Evolutionary conservation across 2,113 vertebrate species (phyloP), one percentile per base, ranked within the genome.

Genomic region (cat (Felis catus)): DNA sequence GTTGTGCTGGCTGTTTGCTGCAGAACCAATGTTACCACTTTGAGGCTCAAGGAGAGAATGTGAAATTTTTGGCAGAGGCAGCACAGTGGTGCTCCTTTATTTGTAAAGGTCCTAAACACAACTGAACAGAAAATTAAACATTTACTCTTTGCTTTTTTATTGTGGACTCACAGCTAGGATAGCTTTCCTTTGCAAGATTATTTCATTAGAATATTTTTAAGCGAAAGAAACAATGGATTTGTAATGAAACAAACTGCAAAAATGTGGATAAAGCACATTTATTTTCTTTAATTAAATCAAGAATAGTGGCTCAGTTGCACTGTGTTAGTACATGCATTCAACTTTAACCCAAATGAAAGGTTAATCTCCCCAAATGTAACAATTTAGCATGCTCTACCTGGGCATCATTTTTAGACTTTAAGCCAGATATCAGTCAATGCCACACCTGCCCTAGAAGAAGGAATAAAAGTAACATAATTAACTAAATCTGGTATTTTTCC

Each of bases 21-120:
- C 99, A 51, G 99, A 99, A 33, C 99, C 99, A 0, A 98, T 99
- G 90, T 99, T 99, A 99, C 18, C 98, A 99, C 63, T 98, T 98
- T 29, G 98, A 99, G 23, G 97, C 98, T 94, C 99, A 99, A 45
- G 96, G 97, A 88, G 98, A 98, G 61, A 99, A 99, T 7, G 0
- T 99, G 82, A 96, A 97, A 86, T 95, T 97, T 95, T 85, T 97
- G 92, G 74, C 91, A 92, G 95, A 96, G 76, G 74, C 29, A 78
- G 93, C 79, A 36, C 23, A 89, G 45, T 97, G 48, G 53, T 97
- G 36, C n/a, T 31, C 78, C 91, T 48, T 7, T 82, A 55, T 41
- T 89, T 83, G 41, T 18, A 88, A 58, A 92, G 21, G 27, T 41
- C 80, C 48, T 68, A 68, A 88, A 76, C 21, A 63, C 19, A 95